Percentiles rank a stretch among this genome's conserved stretches.
Conservation (phyloP, 1,140 invertebrate species). For the Eriosoma lanigerum region DNA sequence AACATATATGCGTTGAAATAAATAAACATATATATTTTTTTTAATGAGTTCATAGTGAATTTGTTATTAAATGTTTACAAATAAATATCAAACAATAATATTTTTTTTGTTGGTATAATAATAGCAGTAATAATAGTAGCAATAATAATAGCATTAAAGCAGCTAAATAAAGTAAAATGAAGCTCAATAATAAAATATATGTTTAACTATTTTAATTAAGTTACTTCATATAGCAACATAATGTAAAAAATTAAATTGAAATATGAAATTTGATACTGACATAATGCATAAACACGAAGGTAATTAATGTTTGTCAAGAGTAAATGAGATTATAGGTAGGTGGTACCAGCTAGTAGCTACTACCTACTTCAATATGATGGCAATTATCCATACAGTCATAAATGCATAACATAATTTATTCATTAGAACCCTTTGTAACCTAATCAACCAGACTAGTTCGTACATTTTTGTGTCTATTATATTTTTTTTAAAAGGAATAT, state of each 20-base stretch:
- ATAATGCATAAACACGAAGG: not conserved
- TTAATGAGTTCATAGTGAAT: too few species aligned
- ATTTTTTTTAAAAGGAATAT: not conserved
- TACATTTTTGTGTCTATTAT: constrained; percentile 17
- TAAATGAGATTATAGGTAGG: not conserved
- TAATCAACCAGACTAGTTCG: not conserved
- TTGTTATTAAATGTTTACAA: too few species aligned
- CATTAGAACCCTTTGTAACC: constrained; percentile 14
- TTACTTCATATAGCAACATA: not conserved
- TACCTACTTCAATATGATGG: not conserved
- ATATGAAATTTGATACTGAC: constrained; percentile 25
- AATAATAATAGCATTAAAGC: too few species aligned
- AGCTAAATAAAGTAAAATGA: too few species aligned
- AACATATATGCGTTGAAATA: too few species aligned
- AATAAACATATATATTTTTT: too few species aligned
- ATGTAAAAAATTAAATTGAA: constrained; percentile 12
- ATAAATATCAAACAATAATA: too few species aligned
- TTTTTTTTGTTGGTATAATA: too few species aligned
- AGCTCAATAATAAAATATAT: too few species aligned
- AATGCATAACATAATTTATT: not conserved
- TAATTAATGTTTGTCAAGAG: constrained; percentile 24
- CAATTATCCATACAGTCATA: not conserved
- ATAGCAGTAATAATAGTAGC: too few species aligned
- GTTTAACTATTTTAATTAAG: not conserved
- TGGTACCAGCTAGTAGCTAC: too few species aligned